These are phyloP conservation scores for Drosophila diplacantha DNA, from an alignment of 2,888 invertebrate genomes.

Conservation along the genomic window DNA sequence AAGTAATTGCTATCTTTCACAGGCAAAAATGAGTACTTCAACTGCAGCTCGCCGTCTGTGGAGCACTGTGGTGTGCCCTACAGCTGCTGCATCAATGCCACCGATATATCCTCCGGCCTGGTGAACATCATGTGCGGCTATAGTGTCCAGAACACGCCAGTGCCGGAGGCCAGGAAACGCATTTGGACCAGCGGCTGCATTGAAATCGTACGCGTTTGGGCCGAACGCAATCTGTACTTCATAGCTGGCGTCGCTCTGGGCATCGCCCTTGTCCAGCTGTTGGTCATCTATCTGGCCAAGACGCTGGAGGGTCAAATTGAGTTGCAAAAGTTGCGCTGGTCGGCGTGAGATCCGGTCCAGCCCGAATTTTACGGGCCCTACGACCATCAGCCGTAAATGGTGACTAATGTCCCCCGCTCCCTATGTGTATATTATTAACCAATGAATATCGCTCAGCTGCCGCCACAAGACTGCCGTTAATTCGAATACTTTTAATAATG, in stretches of 20 bases:
- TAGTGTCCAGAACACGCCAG: slow-evolving; percentile 89
- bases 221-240: slow-evolving; percentile 90
- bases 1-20: too few species aligned
- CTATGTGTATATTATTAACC: background rate
- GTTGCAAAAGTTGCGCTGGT: slow-evolving; percentile 89
- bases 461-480: background rate
- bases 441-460: slow-evolving; percentile 4
- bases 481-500: background rate
- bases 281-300: slow-evolving; percentile 93
- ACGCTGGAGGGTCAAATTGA: slow-evolving; percentile 95
- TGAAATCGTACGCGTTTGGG: slow-evolving; percentile 92
- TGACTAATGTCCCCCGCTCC: too few species aligned
- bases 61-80: slow-evolving; percentile 96
- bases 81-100: slow-evolving; percentile 95
- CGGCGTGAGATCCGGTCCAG: slow-evolving; percentile 60
- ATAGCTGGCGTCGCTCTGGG: slow-evolving; percentile 91
- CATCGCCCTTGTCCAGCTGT: slow-evolving; percentile 90
- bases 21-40: slow-evolving; percentile 93
- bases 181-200: slow-evolving; percentile 96
- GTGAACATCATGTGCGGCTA: slow-evolving; percentile 96
- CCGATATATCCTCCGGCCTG: slow-evolving; percentile 90
- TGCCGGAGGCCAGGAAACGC: slow-evolving; percentile 92
- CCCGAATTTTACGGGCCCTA: slow-evolving; percentile 31
- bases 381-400: slow-evolving; percentile 6
- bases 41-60: slow-evolving; percentile 93